phyloP scores from a whole-genome alignment of 2,888 invertebrate genomes.

The Melolontha melolontha region DNA sequence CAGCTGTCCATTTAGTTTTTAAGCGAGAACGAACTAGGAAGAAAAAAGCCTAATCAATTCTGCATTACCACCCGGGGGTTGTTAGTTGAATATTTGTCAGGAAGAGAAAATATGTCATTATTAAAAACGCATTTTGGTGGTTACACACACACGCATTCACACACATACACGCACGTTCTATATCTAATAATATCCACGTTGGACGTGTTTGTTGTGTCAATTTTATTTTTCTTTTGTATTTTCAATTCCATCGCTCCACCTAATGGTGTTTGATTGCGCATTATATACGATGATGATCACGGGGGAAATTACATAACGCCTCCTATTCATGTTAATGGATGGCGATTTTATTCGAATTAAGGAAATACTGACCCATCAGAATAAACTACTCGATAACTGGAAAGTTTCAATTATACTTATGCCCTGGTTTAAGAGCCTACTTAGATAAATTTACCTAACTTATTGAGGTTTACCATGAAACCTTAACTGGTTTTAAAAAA shows the following conservation, averaged over 20 bases:
- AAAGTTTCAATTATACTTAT: conserved; percentile 13
- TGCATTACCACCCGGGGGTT: conserved; percentile 27
- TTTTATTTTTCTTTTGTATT: conserved; percentile 24
- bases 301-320: conserved; percentile 20
- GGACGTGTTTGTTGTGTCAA: conserved; percentile 30
- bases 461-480: no score
- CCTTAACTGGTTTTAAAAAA: no score
- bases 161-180: no score
- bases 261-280: conserved; percentile 37
- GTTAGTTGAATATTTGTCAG: conserved; percentile 31
- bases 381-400: conserved; percentile 19
- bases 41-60: conserved; percentile 30
- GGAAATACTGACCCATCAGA: conserved; percentile 30
- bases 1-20: conserved; percentile 35
- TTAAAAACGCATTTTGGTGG: conserved; percentile 47
- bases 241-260: background rate
- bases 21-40: conserved; percentile 9
- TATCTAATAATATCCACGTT: conserved; percentile 16
- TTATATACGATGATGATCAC: conserved; percentile 13
- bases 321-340: conserved; percentile 25
- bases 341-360: conserved; percentile 36
- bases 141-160: background rate
- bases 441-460: no score
- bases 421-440: background rate
- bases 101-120: conserved; percentile 45